phyloP scores from a whole-genome alignment of 2,888 invertebrate species.

The Noctua comes region DNA sequence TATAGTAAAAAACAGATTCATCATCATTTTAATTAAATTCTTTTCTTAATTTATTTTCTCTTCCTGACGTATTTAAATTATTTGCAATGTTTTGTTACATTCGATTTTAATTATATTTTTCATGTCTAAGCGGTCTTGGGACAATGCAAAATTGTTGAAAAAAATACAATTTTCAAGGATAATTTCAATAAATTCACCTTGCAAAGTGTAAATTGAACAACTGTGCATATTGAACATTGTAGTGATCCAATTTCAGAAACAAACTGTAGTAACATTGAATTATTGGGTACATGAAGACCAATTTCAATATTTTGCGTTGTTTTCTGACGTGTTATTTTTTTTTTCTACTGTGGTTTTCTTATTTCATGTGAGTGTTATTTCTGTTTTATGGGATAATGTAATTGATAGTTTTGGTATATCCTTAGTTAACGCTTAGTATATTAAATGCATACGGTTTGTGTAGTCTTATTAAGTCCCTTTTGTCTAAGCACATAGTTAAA shows the following conservation, averaged over 20 bases:
- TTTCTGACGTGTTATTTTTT: constrained; percentile 4
- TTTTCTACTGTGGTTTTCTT: constrained; percentile 4
- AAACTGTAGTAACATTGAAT: constrained; percentile 12
- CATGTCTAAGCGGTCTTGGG: not conserved
- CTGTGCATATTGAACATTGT: constrained; percentile 11
- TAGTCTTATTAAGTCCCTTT: not conserved
- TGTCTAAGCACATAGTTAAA: constrained; percentile 24
- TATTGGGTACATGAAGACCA: not conserved
- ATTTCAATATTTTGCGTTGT: constrained; percentile 30
- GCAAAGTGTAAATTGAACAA: constrained; percentile 14
- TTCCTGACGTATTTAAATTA: not conserved
- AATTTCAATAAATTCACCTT: constrained; percentile 1
- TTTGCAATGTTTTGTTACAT: constrained; percentile 43
- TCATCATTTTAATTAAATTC: not conserved
- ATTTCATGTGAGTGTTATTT: constrained; percentile 5
- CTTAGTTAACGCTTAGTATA: not conserved
- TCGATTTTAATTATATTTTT: constrained; percentile 6
- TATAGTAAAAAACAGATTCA: not conserved
- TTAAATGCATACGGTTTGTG: not conserved
- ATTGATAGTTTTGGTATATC: not conserved
- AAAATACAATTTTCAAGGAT: not conserved
- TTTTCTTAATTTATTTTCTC: not conserved
- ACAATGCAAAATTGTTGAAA: constrained; percentile 16
- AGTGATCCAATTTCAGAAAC: not conserved
- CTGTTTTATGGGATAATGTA: not conserved